A percentile compares a stretch with the other conserved stretches of the same genome.
Conservation (phyloP, 2,113 vertebrate genomes). For the Pica pica region DNA sequence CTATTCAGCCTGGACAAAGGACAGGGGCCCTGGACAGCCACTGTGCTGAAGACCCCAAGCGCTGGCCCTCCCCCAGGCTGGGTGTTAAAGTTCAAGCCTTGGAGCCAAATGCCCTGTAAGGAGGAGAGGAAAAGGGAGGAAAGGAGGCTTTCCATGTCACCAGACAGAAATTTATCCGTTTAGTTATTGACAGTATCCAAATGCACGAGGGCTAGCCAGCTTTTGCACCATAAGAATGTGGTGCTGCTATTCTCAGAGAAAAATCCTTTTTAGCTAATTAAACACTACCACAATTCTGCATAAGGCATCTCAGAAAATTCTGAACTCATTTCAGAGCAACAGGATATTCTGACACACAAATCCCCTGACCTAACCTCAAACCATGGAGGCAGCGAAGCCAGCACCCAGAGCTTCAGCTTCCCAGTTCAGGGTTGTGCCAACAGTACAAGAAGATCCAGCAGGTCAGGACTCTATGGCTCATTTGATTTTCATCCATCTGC, state of each 20-base stretch:
- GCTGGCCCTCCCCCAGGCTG: not conserved
- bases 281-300: not conserved
- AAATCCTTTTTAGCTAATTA: not conserved
- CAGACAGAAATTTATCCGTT: not conserved
- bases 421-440: not conserved
- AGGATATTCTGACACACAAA: not conserved
- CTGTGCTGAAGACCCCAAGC: not conserved
- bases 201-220: not conserved
- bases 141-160: not conserved
- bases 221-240: not conserved
- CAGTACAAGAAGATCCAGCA: not conserved
- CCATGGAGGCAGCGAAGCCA: rapidly evolving
- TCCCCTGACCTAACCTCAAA: not conserved
- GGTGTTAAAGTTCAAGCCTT: not conserved
- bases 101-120: not conserved
- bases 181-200: not conserved
- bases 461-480: not conserved
- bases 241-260: not conserved
- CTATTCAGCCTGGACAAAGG: constrained; percentile 15
- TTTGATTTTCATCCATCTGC: not conserved
- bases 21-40: not conserved
- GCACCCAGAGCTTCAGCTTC: not conserved
- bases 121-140: not conserved
- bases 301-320: not conserved
- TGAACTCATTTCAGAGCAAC: not conserved